These are phyloP conservation scores for Panonychus citri DNA, from an alignment of 1,140 invertebrate genomes.

Conservation along the genomic window DNA sequence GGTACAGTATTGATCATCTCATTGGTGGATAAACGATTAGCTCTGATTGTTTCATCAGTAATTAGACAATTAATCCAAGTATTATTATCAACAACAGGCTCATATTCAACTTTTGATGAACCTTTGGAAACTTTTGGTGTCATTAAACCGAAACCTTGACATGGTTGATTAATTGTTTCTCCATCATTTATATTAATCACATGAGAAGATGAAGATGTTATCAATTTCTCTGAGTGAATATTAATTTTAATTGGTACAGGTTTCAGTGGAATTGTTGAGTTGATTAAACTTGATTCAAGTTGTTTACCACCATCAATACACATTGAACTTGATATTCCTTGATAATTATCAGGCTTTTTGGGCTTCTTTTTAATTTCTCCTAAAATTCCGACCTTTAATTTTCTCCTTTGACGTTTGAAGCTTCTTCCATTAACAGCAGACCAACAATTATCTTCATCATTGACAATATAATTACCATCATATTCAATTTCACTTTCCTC, in stretches of 20 bases:
- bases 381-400: not conserved
- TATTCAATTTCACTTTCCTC: not conserved
- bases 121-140: not conserved
- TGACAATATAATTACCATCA: not conserved
- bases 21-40: too few species aligned
- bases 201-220: too few species aligned
- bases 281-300: not conserved
- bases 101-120: not conserved
- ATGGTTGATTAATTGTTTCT: not conserved
- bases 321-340: not conserved
- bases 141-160: not conserved
- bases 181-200: not conserved
- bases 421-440: not conserved
- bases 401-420: not conserved
- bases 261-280: too few species aligned
- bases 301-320: not conserved
- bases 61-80: not conserved
- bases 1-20: slow-evolving; percentile 20
- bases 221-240: not conserved
- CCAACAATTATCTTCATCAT: too few species aligned
- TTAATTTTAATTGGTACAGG: not conserved
- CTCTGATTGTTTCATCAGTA: not conserved
- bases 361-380: not conserved
- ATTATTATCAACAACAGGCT: not conserved
- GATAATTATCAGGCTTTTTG: not conserved